A percentile compares a stretch with the other conserved stretches of the same genome.
Evolutionary conservation across 2,113 vertebrate genomes (phyloP).

Genomic region (Nesogale talazaci): DNA sequence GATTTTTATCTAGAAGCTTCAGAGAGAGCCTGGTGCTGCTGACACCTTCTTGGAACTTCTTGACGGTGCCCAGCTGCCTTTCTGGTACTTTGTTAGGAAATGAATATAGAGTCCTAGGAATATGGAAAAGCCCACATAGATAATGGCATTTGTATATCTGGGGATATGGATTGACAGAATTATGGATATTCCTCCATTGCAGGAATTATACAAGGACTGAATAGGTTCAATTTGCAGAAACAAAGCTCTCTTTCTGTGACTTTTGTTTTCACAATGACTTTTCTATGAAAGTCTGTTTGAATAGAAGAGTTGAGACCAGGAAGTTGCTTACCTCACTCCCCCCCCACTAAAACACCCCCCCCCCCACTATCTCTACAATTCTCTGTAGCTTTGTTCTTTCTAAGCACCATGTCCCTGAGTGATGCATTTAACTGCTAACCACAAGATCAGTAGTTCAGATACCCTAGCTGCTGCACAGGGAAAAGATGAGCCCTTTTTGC

Average conservation of each 20-base stretch:
- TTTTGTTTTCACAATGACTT: neutral
- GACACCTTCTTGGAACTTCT: neutral
- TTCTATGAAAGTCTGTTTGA: neutral
- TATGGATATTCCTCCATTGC: neutral
- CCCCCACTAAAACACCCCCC: neutral
- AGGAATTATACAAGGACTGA: neutral
- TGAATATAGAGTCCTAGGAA: neutral
- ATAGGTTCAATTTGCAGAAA: neutral
- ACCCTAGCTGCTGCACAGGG: too few relatives aligned
- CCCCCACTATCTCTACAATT: neutral
- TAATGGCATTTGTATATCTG: neutral
- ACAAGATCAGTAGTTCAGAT: too few relatives aligned
- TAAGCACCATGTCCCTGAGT: neutral
- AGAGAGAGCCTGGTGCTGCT: neutral
- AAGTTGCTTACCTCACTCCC: neutral
- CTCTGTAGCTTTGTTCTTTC: neutral
- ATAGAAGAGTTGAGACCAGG: neutral
- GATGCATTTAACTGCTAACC: too few relatives aligned
- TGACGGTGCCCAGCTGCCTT: neutral
- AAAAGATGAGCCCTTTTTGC: too few relatives aligned
- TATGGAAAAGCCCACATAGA: neutral
- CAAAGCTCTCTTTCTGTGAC: neutral
- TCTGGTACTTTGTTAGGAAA: neutral
- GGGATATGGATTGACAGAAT: neutral
- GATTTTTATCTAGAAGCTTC: neutral